Evolutionary conservation across 2,888 invertebrate species (phyloP), one percentile per base, ranked within the genome.

Genomic region (Oscheius onirici): DNA sequence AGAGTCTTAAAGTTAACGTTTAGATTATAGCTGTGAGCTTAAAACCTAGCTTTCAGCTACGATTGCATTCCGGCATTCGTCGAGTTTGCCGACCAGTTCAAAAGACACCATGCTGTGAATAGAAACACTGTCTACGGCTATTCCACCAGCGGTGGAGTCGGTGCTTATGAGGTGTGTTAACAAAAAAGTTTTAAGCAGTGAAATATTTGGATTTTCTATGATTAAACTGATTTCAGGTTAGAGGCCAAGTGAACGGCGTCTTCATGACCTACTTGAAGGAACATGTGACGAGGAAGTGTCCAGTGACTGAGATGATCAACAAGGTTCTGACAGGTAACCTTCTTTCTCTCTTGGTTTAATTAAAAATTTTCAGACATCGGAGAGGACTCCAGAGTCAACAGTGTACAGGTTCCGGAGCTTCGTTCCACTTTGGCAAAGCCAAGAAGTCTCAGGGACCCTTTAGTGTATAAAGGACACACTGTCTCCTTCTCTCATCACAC

Each of bases 401-500:
- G 84, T 58, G 81, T 84, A 17, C 89, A 89, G 80, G 84, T 88
- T 41, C 88, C 89, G 1, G 89, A 89, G 72, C 79, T 88, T 20
- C 79, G 87, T 17, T 85, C 87, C 2, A 88, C 88, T 61, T 72
- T 89, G 34, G 81, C 85, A 2, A 84, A 86, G 13, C 84, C 85
- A 34, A 77, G 80, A 68, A 74, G 78, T 57, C 78, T 89, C 26
- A 75, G 84, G 22, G 89, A 89, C 77, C 84, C 83, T 22, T 85
- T 89, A 46, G 82, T 79, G 13, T 81, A 72, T 66, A 76, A 80
- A 34, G 87, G 87, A 1, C 87, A 87, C 74, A 87, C 87, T 2
- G 72, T 67, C 6, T 84, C 86, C 2, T 88, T 83, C 70, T 80
- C 85, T 55, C 80, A 82, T 66, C 87, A 86, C 69, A 86, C 84